These are phyloP conservation scores for Aythya baeri DNA, from an alignment of 2,113 vertebrate genomes.

Conservation along the genomic window DNA sequence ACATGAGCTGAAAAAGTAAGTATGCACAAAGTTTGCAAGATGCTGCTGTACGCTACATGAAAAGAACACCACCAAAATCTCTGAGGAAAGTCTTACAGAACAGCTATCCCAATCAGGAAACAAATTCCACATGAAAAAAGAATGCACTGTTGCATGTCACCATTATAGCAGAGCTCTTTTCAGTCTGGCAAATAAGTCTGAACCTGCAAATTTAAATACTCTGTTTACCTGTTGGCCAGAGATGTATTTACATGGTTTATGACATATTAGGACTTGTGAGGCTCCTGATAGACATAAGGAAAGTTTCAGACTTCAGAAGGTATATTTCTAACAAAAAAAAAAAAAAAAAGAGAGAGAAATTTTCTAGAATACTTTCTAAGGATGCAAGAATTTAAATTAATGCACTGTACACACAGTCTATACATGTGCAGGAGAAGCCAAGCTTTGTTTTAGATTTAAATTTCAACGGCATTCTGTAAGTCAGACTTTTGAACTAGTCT, in stretches of 20 bases:
- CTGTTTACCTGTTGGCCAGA: not conserved
- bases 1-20: not conserved
- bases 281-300: not conserved
- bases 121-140: not conserved
- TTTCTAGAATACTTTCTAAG: not conserved
- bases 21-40: not conserved
- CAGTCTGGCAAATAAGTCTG: not conserved
- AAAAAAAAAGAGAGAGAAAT: not conserved
- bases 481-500: not conserved
- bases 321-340: not conserved
- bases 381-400: not conserved
- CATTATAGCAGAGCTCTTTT: not conserved
- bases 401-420: not conserved
- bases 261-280: not conserved
- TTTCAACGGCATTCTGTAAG: not conserved
- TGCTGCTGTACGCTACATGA: not conserved
- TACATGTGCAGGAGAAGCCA: not conserved
- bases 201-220: not conserved
- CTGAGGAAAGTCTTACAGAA: not conserved
- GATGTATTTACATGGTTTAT: not conserved
- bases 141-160: not conserved
- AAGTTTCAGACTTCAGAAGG: not conserved
- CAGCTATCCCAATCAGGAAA: not conserved
- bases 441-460: not conserved
- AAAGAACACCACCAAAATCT: not conserved